Conservation (phyloP, 64 coral and sea anemone genomes). For the Actinia equina region DNA sequence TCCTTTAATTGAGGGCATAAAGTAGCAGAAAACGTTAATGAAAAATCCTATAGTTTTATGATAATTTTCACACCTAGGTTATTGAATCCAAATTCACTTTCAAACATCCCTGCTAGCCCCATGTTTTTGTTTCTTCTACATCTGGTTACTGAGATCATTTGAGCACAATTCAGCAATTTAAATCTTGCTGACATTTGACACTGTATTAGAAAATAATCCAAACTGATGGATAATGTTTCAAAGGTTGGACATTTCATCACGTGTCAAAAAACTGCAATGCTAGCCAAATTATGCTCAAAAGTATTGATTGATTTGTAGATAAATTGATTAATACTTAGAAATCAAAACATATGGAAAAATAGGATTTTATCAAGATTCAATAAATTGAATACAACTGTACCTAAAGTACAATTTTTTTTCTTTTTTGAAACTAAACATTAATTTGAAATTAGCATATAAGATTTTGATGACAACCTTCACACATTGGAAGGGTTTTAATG, state of each 20-base stretch:
- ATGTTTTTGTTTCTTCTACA: background rate
- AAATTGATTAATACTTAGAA: background rate
- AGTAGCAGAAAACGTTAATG: background rate
- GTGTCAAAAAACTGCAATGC: background rate
- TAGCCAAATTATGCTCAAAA: background rate
- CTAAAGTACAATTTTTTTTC: too few species aligned
- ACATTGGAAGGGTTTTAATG: background rate
- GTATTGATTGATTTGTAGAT: background rate
- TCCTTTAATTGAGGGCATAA: background rate
- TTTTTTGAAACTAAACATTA: background rate
- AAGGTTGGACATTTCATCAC: background rate
- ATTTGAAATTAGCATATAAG: background rate
- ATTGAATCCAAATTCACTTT: slow-evolving; percentile 16
- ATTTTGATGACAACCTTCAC: background rate
- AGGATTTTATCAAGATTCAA: background rate
- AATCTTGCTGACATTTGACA: background rate
- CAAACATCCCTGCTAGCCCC: slow-evolving; percentile 10
- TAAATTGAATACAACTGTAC: background rate
- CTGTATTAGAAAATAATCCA: background rate
- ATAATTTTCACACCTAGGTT: background rate
- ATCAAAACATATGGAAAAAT: background rate
- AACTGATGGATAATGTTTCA: background rate
- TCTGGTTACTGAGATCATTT: background rate
- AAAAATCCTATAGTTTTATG: background rate
- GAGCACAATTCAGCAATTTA: slow-evolving; percentile 11